Conservation (phyloP, 2,888 invertebrate species). For the Drosophila birchii region DNA sequence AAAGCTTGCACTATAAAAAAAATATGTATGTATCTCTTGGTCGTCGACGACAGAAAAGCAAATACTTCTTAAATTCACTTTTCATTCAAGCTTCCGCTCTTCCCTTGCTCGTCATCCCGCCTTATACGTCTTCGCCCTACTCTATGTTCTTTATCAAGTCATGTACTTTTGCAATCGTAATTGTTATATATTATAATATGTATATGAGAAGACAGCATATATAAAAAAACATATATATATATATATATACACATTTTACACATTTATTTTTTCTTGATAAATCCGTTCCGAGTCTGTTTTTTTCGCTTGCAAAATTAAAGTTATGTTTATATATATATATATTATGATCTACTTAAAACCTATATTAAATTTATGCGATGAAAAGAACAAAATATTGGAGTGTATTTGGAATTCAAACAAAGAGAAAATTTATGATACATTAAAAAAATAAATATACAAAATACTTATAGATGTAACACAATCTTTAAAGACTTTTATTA, state of each 20-base stretch:
- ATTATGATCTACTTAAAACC: conserved; percentile 17
- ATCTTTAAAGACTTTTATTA: not conserved
- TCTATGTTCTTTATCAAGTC: conserved; percentile 53
- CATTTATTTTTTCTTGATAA: conserved; percentile 41
- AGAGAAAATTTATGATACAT: conserved; percentile 52
- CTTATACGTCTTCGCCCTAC: not conserved
- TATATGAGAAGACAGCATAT: conserved; percentile 35
- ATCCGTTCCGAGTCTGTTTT: conserved; percentile 20
- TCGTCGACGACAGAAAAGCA: conserved; percentile 1
- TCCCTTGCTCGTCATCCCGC: not conserved
- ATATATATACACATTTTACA: conserved; percentile 31
- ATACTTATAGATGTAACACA: conserved; percentile 59
- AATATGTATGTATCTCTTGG: not conserved
- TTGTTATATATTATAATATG: conserved; percentile 63
- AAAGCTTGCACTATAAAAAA: conserved; percentile 31
- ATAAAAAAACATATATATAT: conserved; percentile 28
- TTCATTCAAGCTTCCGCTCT: conserved; percentile 21
- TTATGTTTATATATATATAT: conserved; percentile 26
- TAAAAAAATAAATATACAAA: conserved; percentile 65
- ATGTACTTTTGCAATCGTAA: conserved; percentile 74
- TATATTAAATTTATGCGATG: conserved; percentile 12
- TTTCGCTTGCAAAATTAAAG: conserved; percentile 28
- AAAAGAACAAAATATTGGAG: conserved; percentile 36
- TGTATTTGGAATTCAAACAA: conserved; percentile 56
- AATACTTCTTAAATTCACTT: conserved; percentile 9